These are phyloP conservation scores for Tetragonula clypearis DNA, from an alignment of 1,140 invertebrate genomes.

Conservation along the genomic window DNA sequence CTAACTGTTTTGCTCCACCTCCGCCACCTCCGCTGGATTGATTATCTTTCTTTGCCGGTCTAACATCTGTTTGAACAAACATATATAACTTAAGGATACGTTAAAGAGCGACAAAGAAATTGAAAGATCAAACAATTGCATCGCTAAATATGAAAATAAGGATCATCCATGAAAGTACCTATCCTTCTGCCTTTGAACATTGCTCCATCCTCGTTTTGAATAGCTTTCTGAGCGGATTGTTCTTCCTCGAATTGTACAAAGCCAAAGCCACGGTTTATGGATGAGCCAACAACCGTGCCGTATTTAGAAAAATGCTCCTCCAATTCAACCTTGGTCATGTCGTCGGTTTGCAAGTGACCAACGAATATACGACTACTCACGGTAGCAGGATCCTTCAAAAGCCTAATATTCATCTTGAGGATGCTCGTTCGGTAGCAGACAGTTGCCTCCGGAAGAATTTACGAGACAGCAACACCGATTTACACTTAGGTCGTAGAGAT, in stretches of 20 bases:
- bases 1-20: constrained; percentile 48
- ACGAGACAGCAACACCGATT: neutral
- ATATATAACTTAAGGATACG: too few species aligned
- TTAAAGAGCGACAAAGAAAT: neutral
- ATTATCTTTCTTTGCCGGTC: constrained; percentile 82
- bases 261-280: constrained; percentile 90
- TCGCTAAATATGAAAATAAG: neutral
- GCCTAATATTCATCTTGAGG: constrained; percentile 74
- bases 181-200: constrained; percentile 86
- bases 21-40: constrained; percentile 63
- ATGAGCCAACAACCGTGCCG: constrained; percentile 87
- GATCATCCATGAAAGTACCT: constrained; percentile 62
- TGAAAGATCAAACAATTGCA: neutral
- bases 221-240: constrained; percentile 87
- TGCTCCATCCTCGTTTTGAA: constrained; percentile 86
- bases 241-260: constrained; percentile 93
- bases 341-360: constrained; percentile 86
- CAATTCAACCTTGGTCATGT: constrained; percentile 85
- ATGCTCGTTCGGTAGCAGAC: neutral
- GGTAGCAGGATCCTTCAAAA: constrained; percentile 87
- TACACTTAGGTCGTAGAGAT: neutral
- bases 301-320: constrained; percentile 89
- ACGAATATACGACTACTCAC: constrained; percentile 89
- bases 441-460: neutral
- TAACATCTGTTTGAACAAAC: constrained; percentile 80